Conservation (phyloP, 2,888 invertebrate species). For the Epinotia brunnichana region DNA sequence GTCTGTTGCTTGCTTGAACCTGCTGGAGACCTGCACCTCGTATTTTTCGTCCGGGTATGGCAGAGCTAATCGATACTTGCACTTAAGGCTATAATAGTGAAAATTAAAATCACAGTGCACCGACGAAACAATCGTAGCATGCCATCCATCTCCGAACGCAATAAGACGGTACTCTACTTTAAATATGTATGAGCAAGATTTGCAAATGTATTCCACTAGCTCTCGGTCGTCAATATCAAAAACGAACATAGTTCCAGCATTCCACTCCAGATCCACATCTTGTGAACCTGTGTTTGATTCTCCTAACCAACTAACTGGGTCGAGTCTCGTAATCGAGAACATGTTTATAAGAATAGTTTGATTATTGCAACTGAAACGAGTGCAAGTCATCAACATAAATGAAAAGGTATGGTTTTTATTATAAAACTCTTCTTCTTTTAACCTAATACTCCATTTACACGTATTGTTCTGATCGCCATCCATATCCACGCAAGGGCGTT, state of each 20-base stretch:
- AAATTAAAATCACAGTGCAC: background rate
- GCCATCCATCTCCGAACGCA: background rate
- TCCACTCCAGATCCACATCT: too few relatives aligned
- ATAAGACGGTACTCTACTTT: background rate
- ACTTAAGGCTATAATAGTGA: too few relatives aligned
- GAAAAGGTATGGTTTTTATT: background rate
- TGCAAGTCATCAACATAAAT: background rate
- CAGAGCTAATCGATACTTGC: background rate
- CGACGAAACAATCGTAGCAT: background rate
- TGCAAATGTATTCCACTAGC: too few relatives aligned
- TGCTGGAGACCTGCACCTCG: background rate
- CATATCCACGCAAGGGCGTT: background rate
- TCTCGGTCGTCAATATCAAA: too few relatives aligned
- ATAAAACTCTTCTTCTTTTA: background rate
- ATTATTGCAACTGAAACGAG: background rate
- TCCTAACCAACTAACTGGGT: too few relatives aligned
- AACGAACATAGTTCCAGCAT: background rate
- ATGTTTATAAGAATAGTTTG: background rate
- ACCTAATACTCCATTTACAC: background rate
- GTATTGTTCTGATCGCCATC: background rate
- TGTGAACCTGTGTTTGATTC: too few relatives aligned
- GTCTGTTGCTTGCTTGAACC: background rate
- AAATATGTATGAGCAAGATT: background rate
- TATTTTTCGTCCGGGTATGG: background rate
- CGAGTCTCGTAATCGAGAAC: background rate